These are phyloP conservation scores for Oreochromis aureus DNA, from an alignment of 2,113 vertebrate species.

Conservation along the genomic window DNA sequence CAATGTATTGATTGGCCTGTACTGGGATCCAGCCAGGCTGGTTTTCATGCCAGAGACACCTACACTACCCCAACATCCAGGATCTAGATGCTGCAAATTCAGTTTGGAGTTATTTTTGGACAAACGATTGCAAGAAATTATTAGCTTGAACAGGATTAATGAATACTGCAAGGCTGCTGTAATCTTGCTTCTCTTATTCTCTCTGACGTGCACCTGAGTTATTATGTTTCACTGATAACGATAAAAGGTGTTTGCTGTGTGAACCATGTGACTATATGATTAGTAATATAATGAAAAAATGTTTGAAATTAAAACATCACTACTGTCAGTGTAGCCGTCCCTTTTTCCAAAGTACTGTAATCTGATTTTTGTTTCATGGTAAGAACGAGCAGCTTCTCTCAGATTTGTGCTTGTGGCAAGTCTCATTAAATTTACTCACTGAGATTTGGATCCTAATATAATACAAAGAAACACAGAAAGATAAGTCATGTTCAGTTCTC, in stretches of 20 bases:
- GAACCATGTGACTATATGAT: fast-evolving
- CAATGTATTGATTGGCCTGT: constrained; percentile 73
- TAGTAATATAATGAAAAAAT: no score
- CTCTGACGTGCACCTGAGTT: neutral
- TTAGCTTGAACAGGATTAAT: neutral
- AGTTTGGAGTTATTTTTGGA: constrained; percentile 39
- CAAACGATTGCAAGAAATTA: neutral
- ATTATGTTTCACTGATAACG: neutral
- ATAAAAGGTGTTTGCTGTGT: neutral
- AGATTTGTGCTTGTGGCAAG: neutral
- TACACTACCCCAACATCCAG: constrained; percentile 19
- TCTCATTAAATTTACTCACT: neutral
- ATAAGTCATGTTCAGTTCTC: neutral
- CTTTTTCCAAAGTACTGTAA: neutral
- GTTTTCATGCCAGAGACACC: constrained; percentile 47
- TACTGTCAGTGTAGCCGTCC: neutral
- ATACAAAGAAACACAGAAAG: neutral
- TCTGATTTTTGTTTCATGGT: neutral
- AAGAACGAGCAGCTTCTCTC: neutral
- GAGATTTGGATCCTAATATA: neutral
- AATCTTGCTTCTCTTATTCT: neutral
- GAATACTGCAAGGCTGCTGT: neutral
- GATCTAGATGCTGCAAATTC: constrained; percentile 43
- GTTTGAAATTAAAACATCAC: neutral
- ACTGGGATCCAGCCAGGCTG: constrained; percentile 52